Evolutionary conservation across 2,113 vertebrate genomes (phyloP), one percentile per base, ranked within the genome.

Genomic region (Tupaia chinensis): DNA sequence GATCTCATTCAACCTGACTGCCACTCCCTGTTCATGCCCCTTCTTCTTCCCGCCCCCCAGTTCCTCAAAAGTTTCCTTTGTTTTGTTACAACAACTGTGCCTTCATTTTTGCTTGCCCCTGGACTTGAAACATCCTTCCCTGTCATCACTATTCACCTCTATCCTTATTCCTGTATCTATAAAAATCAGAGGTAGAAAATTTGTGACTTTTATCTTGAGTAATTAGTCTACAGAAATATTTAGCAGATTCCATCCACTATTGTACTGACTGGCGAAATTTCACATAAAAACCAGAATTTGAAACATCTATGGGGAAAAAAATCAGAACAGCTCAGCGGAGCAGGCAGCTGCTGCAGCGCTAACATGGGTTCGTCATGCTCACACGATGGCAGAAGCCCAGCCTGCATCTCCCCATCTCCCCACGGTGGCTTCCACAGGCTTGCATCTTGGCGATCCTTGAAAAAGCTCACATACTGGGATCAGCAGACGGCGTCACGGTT

Each of bases 141-240:
- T 12, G 58, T 7, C 27, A 61, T 74, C n/a, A 32, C 65, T 56
- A 60, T 16, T 70, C 25, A 68, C n/a, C 54, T 77, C 22, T 2
- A 65, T 8, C 65, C 53, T 25, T 60, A 63, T 27, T 76, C n/a
- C 8, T 61, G 56, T 23, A 85, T 44, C 69, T 29, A 15, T 68
- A 90, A 92, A 91, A 86, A 66, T 86, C 17, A 83, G 89, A 94
- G 34, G 12, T 56, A 79, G 29, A 92, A 65, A 88, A 56, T 32
- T 2, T 73, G 66, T 66, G 20, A 44, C 8, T 72, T 93, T 68
- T 70, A 66, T 25, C 82, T 27, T 29, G 44, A 14, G 13, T 53
- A 32, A 79, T 93, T 61, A 20, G 13, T 81, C 63, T 77, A 77
- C 22, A 87, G 19, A 95, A 86, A 63, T 69, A 95, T 63, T 78